phyloP scores from a whole-genome alignment of 1,140 invertebrate species.

The Euwallacea similis region DNA sequence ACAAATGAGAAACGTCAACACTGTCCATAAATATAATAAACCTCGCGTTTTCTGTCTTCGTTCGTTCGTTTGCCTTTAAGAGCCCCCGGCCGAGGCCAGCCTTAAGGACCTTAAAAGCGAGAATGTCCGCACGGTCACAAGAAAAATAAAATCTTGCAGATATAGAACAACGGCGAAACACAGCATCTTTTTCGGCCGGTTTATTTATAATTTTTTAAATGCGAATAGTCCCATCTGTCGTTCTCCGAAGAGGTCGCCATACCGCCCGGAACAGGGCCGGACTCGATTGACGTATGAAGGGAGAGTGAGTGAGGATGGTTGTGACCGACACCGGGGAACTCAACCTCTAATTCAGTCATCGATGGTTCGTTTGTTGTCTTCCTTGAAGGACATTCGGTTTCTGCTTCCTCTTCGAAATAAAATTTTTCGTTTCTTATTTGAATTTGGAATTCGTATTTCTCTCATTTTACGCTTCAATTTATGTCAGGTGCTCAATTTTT shows the following conservation, averaged over 20 bases:
- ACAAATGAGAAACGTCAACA: slow-evolving; percentile 53
- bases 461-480: no score
- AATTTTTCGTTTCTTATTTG: no score
- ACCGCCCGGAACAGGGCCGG: neutral
- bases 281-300: neutral
- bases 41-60: slow-evolving; percentile 10
- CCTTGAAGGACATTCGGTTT: no score
- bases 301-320: no score
- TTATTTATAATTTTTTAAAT: slow-evolving; percentile 7
- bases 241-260: neutral
- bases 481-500: no score
- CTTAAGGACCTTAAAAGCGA: neutral
- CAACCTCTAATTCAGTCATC: no score
- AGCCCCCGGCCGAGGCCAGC: neutral
- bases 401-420: no score
- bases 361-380: no score
- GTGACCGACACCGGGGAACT: no score
- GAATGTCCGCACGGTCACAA: neutral
- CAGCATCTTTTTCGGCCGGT: slow-evolving; percentile 2
- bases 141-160: neutral
- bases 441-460: no score
- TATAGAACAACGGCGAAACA: neutral
- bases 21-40: slow-evolving; percentile 48
- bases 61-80: neutral
- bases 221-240: neutral